These are phyloP conservation scores for Gopherus evgoodei DNA, from an alignment of 2,113 vertebrate species.

Conservation along the genomic window DNA sequence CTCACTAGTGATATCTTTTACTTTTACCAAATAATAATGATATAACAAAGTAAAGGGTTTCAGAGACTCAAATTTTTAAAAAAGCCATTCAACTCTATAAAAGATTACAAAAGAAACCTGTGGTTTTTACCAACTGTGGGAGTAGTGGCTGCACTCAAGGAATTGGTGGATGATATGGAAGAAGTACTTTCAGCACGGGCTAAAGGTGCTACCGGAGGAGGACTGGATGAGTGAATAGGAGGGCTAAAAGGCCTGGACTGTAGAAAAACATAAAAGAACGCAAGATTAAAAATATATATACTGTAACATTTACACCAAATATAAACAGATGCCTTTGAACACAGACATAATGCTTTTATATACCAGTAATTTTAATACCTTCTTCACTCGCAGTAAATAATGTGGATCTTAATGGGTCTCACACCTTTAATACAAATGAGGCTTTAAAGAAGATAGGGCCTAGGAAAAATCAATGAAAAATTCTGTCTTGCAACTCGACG, in stretches of 20 bases:
- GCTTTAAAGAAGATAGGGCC: not conserved
- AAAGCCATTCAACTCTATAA: constrained; percentile 45
- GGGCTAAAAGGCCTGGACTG: constrained; percentile 96
- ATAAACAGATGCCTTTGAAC: not conserved
- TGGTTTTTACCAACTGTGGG: constrained; percentile 92
- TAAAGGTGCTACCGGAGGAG: constrained; percentile 94
- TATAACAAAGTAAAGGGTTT: not conserved
- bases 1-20: not conserved
- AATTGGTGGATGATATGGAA: constrained; percentile 96
- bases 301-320: not conserved
- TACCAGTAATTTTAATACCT: not conserved
- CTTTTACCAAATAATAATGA: not conserved
- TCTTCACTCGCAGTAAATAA: not conserved
- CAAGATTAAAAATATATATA: constrained; percentile 38
- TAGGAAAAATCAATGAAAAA: rapidly evolving
- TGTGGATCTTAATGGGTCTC: not conserved
- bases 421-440: not conserved
- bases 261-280: constrained; percentile 70
- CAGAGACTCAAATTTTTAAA: not conserved
- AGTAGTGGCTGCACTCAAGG: constrained; percentile 95
- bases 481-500: not conserved
- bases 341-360: not conserved
- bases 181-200: constrained; percentile 97
- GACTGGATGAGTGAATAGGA: constrained; percentile 93
- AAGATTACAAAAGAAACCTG: constrained; percentile 62